phyloP scores from a whole-genome alignment of 2,797 vertebrate genomes.

The Monodelphis domestica region DNA sequence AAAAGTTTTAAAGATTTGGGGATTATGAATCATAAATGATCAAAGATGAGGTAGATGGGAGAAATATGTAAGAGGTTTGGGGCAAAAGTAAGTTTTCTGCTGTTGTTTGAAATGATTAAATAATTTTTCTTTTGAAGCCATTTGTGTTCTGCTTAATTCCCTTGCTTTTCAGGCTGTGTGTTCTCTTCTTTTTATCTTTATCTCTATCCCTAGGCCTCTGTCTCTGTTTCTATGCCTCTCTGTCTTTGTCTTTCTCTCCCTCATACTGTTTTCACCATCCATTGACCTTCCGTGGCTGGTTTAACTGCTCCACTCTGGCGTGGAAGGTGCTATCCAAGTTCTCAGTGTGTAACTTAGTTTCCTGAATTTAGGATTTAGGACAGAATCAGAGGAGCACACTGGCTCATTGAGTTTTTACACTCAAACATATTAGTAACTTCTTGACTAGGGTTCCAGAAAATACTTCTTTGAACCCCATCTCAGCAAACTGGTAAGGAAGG shows the following conservation, averaged over 20 bases:
- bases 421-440: background rate
- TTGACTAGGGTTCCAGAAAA: background rate
- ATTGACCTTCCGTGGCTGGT: background rate
- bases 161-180: background rate
- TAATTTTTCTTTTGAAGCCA: constrained; percentile 14
- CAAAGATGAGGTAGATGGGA: background rate
- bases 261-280: background rate
- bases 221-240: background rate
- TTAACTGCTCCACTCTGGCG: background rate
- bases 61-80: background rate
- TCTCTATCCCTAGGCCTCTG: background rate
- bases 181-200: background rate
- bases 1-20: background rate
- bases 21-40: background rate
- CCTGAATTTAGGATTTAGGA: constrained; percentile 5
- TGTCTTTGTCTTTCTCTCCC: background rate
- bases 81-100: background rate
- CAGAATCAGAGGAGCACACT: background rate
- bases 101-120: constrained; percentile 19
- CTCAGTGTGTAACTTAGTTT: background rate
- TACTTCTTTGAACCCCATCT: background rate
- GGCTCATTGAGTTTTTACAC: background rate
- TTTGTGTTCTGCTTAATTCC: constrained; percentile 36
- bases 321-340: background rate
- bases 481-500: background rate